Conservation (phyloP, 2,888 invertebrate genomes). For the Rugalucina vietnamica region DNA sequence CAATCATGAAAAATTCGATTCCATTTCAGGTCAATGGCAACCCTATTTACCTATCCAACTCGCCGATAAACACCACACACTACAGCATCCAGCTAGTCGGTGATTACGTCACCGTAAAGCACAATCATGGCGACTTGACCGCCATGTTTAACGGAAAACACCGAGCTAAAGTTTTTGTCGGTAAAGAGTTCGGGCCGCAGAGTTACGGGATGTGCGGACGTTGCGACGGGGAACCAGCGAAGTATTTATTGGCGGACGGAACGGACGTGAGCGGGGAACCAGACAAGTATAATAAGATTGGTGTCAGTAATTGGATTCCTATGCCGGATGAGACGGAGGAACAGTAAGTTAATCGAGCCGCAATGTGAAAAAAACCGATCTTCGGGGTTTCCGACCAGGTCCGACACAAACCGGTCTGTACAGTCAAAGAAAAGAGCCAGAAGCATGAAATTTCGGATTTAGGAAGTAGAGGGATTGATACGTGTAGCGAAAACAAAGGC, state of each 20-base stretch:
- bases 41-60: too few species aligned
- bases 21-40: neutral
- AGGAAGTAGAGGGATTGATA: too few species aligned
- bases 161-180: neutral
- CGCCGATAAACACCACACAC: neutral
- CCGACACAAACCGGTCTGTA: too few species aligned
- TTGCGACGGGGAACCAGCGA: neutral
- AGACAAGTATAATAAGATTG: neutral
- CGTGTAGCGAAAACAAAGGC: too few species aligned
- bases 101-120: neutral
- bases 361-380: too few species aligned
- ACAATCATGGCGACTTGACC: neutral
- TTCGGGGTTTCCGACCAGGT: too few species aligned
- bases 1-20: too few species aligned
- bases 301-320: neutral
- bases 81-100: neutral
- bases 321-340: neutral
- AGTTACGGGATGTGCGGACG: neutral
- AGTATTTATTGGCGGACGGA: neutral
- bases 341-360: neutral
- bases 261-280: neutral
- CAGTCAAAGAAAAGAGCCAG: too few species aligned
- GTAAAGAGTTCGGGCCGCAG: neutral
- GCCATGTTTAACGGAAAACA: neutral
- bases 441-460: too few species aligned